Percentiles rank a stretch among this genome's conserved stretches.
These are phyloP conservation scores for Conger conger DNA, from an alignment of 2,113 vertebrate genomes.

Conservation along the genomic window DNA sequence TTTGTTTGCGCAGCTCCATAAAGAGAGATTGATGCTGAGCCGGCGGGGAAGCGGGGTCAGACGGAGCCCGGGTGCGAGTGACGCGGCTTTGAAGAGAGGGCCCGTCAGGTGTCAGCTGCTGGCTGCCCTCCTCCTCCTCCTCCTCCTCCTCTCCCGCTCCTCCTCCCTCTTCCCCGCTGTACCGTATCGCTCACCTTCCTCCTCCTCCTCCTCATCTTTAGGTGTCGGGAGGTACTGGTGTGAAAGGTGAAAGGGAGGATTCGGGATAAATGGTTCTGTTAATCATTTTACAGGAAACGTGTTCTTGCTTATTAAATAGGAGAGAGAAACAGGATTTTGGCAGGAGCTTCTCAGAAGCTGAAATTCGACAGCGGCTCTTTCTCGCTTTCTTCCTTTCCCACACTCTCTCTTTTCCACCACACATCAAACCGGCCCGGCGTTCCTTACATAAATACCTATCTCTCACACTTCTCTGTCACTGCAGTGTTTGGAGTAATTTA, in stretches of 20 bases:
- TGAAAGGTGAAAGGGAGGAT: slow-evolving; percentile 26
- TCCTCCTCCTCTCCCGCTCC: background rate
- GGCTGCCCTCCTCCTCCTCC: slow-evolving; percentile 4
- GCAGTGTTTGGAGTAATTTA: slow-evolving; percentile 32
- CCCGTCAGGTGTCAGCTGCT: slow-evolving; percentile 9
- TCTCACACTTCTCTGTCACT: slow-evolving; percentile 51
- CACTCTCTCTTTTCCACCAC: slow-evolving; percentile 8
- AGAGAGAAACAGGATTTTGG: slow-evolving; percentile 33
- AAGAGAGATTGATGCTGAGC: slow-evolving; percentile 37
- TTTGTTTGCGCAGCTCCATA: slow-evolving; percentile 58
- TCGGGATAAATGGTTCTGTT: slow-evolving; percentile 29
- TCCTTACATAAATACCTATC: slow-evolving; percentile 62
- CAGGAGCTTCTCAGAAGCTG: slow-evolving; percentile 36
- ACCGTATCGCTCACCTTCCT: background rate
- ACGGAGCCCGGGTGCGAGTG: background rate
- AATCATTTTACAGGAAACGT: slow-evolving; percentile 27
- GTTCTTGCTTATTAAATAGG: slow-evolving; percentile 17
- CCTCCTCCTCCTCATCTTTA: background rate
- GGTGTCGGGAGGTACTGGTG: slow-evolving; percentile 18
- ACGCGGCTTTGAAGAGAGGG: slow-evolving; percentile 30
- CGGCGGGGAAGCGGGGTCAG: background rate
- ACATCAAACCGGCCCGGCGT: slow-evolving; percentile 48
- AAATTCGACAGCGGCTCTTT: background rate
- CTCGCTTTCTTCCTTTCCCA: background rate
- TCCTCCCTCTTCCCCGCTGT: slow-evolving; percentile 14